Evolutionary conservation across 2,113 vertebrate species (phyloP).

Genomic region (Nerophis ophidion): DNA sequence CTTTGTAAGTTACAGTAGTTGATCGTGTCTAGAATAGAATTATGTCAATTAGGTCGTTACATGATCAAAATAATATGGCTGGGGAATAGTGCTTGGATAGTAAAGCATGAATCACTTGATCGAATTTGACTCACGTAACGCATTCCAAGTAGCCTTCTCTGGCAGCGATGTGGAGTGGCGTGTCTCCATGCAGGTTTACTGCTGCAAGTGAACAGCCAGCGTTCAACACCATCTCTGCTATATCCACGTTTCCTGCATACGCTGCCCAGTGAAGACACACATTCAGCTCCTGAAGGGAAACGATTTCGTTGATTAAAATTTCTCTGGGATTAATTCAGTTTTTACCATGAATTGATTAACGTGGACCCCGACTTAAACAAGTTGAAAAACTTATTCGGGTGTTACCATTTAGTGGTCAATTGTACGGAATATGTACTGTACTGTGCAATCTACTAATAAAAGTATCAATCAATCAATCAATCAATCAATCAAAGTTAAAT

Average conservation of each 20-base stretch:
- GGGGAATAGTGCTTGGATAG: not conserved
- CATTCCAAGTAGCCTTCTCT: slow-evolving; percentile 84
- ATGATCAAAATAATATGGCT: not conserved
- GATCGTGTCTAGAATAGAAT: not conserved
- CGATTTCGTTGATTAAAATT: not conserved
- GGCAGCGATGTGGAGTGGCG: slow-evolving; percentile 83
- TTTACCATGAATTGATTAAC: too few relatives aligned
- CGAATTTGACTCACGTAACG: slow-evolving; percentile 76
- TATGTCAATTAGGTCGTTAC: not conserved
- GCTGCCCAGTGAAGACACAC: slow-evolving; percentile 90
- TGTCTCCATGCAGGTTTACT: slow-evolving; percentile 85
- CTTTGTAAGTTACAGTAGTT: not conserved
- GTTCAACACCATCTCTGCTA: slow-evolving; percentile 85
- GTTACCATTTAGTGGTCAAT: too few relatives aligned
- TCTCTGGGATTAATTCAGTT: too few relatives aligned
- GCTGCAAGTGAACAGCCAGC: slow-evolving; percentile 81
- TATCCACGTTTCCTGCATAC: slow-evolving; percentile 83
- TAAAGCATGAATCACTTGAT: too few relatives aligned
- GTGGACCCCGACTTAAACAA: too few relatives aligned
- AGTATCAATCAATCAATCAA: too few relatives aligned
- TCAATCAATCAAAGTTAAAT: too few relatives aligned
- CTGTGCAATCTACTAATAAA: too few relatives aligned
- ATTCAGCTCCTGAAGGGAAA: slow-evolving; percentile 77
- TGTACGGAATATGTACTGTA: too few relatives aligned
- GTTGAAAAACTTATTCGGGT: too few relatives aligned